Evolutionary conservation across 2,797 vertebrate species (phyloP).

Genomic region (Poeciliopsis presidionis): DNA sequence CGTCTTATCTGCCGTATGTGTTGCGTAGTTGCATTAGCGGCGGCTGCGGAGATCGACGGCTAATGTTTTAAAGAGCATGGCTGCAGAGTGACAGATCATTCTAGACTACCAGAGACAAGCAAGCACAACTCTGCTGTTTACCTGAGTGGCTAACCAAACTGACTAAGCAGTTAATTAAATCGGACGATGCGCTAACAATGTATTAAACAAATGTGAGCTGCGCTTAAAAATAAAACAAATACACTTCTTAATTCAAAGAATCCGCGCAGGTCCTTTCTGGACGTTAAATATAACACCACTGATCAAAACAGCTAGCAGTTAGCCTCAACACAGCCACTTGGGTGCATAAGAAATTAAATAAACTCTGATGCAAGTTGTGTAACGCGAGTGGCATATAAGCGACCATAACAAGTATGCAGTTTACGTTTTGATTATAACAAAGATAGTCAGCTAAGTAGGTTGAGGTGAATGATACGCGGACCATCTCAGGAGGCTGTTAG

Average conservation of each 20-base stretch:
- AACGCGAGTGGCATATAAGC: fast-evolving
- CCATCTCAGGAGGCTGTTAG: conserved; percentile 38
- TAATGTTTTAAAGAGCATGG: background rate
- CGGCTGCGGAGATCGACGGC: background rate
- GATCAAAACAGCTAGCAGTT: conserved; percentile 8
- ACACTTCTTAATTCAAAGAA: background rate
- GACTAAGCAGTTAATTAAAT: background rate
- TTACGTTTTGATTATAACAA: background rate
- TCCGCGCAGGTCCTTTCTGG: background rate
- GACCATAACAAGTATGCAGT: background rate
- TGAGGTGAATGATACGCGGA: conserved; percentile 32
- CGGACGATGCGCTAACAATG: background rate
- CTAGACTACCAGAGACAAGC: background rate
- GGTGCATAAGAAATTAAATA: background rate
- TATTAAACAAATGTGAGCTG: background rate
- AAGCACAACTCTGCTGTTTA: background rate
- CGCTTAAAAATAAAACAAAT: background rate
- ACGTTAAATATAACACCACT: background rate
- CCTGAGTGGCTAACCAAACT: background rate
- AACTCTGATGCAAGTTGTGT: background rate
- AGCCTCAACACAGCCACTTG: background rate
- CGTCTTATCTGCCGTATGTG: background rate
- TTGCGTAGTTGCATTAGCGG: background rate
- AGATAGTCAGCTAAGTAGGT: conserved; percentile 34
- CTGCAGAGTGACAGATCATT: background rate